Percentiles rank a stretch among this genome's conserved stretches.
phyloP scores from a whole-genome alignment of 64 coral and sea anemone species.

The Dendrophyllia cribrosa region DNA sequence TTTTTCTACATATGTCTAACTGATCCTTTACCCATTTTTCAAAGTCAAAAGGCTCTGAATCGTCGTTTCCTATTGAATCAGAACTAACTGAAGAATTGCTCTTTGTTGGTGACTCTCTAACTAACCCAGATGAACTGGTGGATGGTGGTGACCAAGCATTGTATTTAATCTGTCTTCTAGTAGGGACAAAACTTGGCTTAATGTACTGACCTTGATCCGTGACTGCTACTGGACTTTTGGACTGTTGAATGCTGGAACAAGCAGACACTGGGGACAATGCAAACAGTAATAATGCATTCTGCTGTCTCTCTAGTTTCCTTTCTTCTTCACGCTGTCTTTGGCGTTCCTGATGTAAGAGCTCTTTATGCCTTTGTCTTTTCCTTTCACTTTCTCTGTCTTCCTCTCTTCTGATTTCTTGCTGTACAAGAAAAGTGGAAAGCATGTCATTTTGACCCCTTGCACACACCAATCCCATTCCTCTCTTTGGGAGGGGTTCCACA shows the following conservation, averaged over 20 bases:
- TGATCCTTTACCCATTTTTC: not conserved
- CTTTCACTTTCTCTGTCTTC: slow-evolving; percentile 7
- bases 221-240: not conserved
- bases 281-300: too few species aligned
- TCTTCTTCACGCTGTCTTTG: too few species aligned
- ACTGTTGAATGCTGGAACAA: not conserved
- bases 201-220: not conserved
- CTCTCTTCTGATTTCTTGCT: slow-evolving; percentile 62
- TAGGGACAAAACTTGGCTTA: not conserved
- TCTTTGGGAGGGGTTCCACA: slow-evolving; percentile 48
- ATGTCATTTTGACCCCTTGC: slow-evolving; percentile 36
- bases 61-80: not conserved
- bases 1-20: not conserved
- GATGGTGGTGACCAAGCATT: not conserved
- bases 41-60: not conserved
- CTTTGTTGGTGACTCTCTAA: not conserved
- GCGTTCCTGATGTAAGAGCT: too few species aligned
- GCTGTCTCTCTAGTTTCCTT: too few species aligned
- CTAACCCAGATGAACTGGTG: not conserved
- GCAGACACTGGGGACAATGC: too few species aligned
- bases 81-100: not conserved
- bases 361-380: too few species aligned
- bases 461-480: slow-evolving; percentile 1
- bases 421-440: slow-evolving; percentile 44
- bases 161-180: slow-evolving; percentile 1